phyloP scores from a whole-genome alignment of 2,888 invertebrate genomes.

The Nephrotoma flavescens region DNA sequence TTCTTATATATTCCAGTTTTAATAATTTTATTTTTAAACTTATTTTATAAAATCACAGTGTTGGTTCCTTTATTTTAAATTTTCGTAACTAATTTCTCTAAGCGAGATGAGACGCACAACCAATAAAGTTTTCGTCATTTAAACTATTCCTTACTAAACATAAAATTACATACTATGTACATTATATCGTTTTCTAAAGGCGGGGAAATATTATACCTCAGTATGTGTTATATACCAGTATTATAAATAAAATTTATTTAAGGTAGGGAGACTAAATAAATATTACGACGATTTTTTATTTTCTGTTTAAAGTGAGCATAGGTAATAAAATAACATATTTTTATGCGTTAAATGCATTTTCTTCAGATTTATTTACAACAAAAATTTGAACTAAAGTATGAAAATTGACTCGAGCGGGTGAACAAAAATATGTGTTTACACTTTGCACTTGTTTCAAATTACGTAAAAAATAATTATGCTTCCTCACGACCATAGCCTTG shows the following conservation, averaged over 20 bases:
- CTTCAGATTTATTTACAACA: not conserved
- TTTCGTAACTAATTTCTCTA: not conserved
- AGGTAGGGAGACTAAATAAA: not conserved
- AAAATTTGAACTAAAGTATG: not conserved
- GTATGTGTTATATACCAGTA: not conserved
- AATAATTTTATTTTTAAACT: not conserved
- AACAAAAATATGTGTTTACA: not conserved
- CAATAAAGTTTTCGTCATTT: not conserved
- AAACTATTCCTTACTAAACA: not conserved
- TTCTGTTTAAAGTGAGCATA: not conserved
- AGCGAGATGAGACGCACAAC: not conserved
- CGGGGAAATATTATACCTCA: not conserved
- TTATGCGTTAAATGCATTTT: not conserved
- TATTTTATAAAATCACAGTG: not conserved
- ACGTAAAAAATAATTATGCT: not conserved
- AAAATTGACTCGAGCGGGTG: not conserved
- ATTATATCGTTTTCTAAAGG: not conserved
- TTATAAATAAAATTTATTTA: not conserved
- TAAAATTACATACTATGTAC: not conserved
- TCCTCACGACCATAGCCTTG: not conserved
- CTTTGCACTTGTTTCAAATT: not conserved
- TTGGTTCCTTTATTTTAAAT: not conserved
- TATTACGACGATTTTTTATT: not conserved
- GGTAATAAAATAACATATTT: not conserved
- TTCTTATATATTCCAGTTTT: not conserved